Conservation (phyloP, 2,888 invertebrate species). For the Sesamia inferens region DNA sequence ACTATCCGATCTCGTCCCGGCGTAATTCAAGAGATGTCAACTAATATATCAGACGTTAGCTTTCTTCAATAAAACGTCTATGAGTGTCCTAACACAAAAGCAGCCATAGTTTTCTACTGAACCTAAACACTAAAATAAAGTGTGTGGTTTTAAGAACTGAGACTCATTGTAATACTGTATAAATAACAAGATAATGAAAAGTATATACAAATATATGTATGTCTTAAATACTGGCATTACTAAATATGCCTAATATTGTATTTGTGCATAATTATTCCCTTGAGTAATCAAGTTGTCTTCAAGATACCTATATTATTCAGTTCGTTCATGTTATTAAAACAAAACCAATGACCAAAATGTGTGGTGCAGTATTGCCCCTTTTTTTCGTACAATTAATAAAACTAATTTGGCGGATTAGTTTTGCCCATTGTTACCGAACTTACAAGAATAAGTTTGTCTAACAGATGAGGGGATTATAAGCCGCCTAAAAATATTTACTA, state of each 20-base stretch:
- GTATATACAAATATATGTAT: not conserved
- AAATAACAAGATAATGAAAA: constrained; percentile 1
- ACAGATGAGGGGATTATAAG: not conserved
- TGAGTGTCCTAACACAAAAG: not conserved
- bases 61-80: not conserved
- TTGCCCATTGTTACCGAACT: not conserved
- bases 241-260: constrained; percentile 2
- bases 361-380: not conserved
- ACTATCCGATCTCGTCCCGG: not conserved
- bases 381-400: not conserved
- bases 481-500: not conserved
- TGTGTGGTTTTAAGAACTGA: not conserved
- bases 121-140: not conserved
- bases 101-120: constrained; percentile 14
- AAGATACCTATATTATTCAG: not conserved
- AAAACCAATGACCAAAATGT: not conserved
- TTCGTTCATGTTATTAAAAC: not conserved
- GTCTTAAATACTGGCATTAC: not conserved
- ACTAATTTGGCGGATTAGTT: not conserved
- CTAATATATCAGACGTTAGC: not conserved
- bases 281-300: not conserved
- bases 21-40: not conserved
- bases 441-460: not conserved
- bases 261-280: not conserved
- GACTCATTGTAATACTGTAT: constrained; percentile 10